Conservation (phyloP, 2,888 invertebrate species). For the Parnassius orleans region DNA sequence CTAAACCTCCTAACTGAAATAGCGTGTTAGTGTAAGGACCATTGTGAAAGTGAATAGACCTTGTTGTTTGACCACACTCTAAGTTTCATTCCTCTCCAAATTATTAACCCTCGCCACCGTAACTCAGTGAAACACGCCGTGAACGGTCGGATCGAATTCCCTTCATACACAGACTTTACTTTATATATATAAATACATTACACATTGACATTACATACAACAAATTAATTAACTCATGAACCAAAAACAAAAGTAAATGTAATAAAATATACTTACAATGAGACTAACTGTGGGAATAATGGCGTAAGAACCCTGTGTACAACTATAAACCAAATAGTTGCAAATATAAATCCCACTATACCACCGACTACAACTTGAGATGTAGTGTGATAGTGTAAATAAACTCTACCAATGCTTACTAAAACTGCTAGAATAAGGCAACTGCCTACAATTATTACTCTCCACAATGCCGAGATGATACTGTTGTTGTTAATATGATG, state of each 20-base stretch:
- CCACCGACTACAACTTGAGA: constrained; percentile 91
- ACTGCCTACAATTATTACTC: constrained; percentile 83
- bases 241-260: constrained; percentile 18
- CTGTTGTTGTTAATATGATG: constrained; percentile 91
- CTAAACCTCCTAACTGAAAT: too few relatives aligned
- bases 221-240: background rate
- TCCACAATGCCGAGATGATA: constrained; percentile 87
- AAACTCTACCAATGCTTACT: constrained; percentile 87
- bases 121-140: too few relatives aligned
- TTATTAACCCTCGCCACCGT: too few relatives aligned
- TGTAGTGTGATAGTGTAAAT: constrained; percentile 92
- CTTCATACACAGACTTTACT: too few relatives aligned
- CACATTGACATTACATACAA: too few relatives aligned
- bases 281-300: constrained; percentile 90
- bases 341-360: constrained; percentile 86
- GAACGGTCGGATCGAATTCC: too few relatives aligned
- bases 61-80: too few relatives aligned
- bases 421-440: constrained; percentile 81
- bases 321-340: constrained; percentile 89
- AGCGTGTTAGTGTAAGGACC: too few relatives aligned
- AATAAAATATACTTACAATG: constrained; percentile 84
- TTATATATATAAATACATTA: too few relatives aligned
- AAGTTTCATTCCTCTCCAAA: too few relatives aligned
- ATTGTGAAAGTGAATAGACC: too few relatives aligned
- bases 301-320: constrained; percentile 91